Conservation (phyloP, 2,797 vertebrate species). For the Melanotaenia trifasciata region DNA sequence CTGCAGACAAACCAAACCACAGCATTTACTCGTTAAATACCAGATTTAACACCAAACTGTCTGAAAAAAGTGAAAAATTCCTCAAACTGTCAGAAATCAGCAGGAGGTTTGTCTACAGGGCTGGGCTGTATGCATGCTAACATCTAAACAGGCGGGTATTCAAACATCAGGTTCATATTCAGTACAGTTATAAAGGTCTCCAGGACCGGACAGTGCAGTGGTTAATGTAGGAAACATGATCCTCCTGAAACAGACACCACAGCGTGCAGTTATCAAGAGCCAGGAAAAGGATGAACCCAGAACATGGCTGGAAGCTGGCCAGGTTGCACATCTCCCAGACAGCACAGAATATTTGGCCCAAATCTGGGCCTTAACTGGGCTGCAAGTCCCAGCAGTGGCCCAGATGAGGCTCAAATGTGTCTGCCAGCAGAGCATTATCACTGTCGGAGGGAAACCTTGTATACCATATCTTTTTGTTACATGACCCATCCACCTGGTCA, state of each 20-base stretch:
- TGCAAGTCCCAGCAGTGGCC: neutral
- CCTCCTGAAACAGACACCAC: conserved; percentile 67
- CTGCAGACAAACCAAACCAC: conserved; percentile 72
- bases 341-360: neutral
- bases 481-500: conserved; percentile 63
- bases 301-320: conserved; percentile 35
- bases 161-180: conserved; percentile 49
- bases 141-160: conserved; percentile 27
- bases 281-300: conserved; percentile 55
- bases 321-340: conserved; percentile 27
- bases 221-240: conserved; percentile 63
- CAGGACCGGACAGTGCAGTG: conserved; percentile 31
- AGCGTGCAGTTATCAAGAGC: conserved; percentile 69
- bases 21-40: neutral
- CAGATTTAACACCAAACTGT: neutral
- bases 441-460: conserved; percentile 20
- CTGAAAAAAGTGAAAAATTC: neutral
- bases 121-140: conserved; percentile 52
- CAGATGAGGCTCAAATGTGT: neutral
- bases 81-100: conserved; percentile 27
- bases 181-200: conserved; percentile 61
- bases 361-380: neutral
- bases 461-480: neutral
- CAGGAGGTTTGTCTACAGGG: conserved; percentile 16
- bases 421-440: conserved; percentile 17